These are phyloP conservation scores for Penaeus chinensis DNA, from an alignment of 1,140 invertebrate species.

Conservation along the genomic window DNA sequence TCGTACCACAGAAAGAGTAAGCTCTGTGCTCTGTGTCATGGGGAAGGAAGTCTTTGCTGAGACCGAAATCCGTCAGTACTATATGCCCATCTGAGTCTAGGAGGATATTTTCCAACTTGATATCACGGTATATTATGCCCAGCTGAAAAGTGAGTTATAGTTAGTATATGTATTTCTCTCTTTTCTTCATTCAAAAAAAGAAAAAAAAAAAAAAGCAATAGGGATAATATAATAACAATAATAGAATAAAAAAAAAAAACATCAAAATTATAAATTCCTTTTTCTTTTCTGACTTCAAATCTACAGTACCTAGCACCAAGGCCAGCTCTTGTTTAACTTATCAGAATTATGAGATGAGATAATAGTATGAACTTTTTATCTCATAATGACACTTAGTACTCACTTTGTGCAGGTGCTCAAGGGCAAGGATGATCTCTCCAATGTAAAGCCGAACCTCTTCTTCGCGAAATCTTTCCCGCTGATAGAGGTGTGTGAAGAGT, in stretches of 20 bases:
- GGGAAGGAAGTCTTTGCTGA: conserved; percentile 74
- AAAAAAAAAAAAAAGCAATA: background rate
- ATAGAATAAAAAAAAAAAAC: background rate
- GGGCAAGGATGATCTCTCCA: conserved; percentile 89
- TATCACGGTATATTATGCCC: conserved; percentile 95
- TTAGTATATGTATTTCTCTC: background rate
- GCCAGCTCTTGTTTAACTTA: no score
- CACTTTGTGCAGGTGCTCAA: conserved; percentile 91
- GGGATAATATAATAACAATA: background rate
- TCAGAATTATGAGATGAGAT: background rate
- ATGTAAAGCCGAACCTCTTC: conserved; percentile 88
- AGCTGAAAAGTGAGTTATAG: conserved; percentile 66
- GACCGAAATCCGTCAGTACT: conserved; percentile 81
- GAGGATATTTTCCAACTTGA: conserved; percentile 94
- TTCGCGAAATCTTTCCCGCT: conserved; percentile 87
- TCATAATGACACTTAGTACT: conserved; percentile 59
- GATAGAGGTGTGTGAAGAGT: conserved; percentile 91
- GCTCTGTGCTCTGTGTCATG: conserved; percentile 78
- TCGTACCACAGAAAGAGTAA: conserved; percentile 97
- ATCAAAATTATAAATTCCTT: background rate
- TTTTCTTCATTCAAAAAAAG: background rate
- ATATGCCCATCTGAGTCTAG: conserved; percentile 89
- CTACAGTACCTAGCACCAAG: background rate
- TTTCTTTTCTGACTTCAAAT: background rate
- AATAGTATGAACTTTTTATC: background rate